phyloP scores from a whole-genome alignment of 2,888 invertebrate species.

The Heliconius charithonia region DNA sequence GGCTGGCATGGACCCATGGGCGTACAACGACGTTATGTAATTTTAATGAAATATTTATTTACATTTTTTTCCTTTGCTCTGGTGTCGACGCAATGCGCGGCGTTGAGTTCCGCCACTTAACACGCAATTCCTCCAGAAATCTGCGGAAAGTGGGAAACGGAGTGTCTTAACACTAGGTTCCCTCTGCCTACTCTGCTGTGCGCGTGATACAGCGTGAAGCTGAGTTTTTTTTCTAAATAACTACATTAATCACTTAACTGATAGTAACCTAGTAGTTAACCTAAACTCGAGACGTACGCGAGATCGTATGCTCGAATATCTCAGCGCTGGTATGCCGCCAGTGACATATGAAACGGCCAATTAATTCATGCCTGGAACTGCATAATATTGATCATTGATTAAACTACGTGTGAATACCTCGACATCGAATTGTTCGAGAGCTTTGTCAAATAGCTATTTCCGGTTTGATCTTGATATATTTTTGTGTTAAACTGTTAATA shows the following conservation, averaged over 20 bases:
- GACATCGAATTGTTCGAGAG: background rate
- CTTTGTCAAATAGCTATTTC: background rate
- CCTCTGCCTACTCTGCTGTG: too few species aligned
- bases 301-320: slow-evolving; percentile 3
- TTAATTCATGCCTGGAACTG: slow-evolving; percentile 20
- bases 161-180: too few species aligned
- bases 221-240: background rate
- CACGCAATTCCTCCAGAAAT: too few species aligned
- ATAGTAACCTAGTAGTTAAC: background rate
- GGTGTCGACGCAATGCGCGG: too few species aligned
- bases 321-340: slow-evolving; percentile 5
- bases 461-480: background rate
- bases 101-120: too few species aligned
- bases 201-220: too few species aligned
- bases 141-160: too few species aligned
- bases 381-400: slow-evolving; percentile 19
- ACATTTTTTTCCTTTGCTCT: too few species aligned
- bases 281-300: background rate
- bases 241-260: background rate
- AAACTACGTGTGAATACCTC: slow-evolving; percentile 16
- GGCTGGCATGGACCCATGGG: too few species aligned
- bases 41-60: too few species aligned
- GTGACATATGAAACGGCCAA: slow-evolving; percentile 22
- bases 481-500: too few species aligned
- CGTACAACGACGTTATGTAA: too few species aligned